phyloP scores from a whole-genome alignment of 1,140 invertebrate genomes.

The Caenorhabditis brenneri region DNA sequence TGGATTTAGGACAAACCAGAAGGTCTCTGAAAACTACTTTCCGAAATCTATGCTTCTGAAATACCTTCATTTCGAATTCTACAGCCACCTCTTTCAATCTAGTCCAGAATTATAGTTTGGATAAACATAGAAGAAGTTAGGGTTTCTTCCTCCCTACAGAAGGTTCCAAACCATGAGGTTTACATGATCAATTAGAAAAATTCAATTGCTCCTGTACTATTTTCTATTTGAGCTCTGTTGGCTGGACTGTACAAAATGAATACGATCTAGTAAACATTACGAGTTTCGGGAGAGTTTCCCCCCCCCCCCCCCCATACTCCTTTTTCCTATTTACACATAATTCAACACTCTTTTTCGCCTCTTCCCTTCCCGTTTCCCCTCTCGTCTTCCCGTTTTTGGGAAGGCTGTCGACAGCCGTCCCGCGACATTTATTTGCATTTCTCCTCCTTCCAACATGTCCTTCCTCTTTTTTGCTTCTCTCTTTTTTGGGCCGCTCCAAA shows the following conservation, averaged over 20 bases:
- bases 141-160: too few species aligned
- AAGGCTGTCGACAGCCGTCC: slow-evolving; percentile 40
- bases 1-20: too few species aligned
- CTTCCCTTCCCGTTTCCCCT: not conserved
- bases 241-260: not conserved
- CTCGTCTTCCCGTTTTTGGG: slow-evolving; percentile 1
- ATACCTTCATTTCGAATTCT: too few species aligned
- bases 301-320: not conserved
- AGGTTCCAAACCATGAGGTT: not conserved
- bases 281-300: not conserved
- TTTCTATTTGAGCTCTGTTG: not conserved
- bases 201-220: not conserved
- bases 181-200: not conserved
- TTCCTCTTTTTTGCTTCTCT: slow-evolving; percentile 14
- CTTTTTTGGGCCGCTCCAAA: not conserved
- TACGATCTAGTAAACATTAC: slow-evolving; percentile 23
- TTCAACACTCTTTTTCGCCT: slow-evolving; percentile 40
- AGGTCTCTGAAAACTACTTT: too few species aligned
- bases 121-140: too few species aligned
- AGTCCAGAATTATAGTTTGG: too few species aligned
- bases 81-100: too few species aligned
- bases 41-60: too few species aligned
- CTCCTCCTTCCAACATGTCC: slow-evolving; percentile 19
- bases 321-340: slow-evolving; percentile 19
- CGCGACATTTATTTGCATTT: slow-evolving; percentile 37